phyloP scores from a whole-genome alignment of 2,888 invertebrate species.

The Eristalinus sepulchralis region DNA sequence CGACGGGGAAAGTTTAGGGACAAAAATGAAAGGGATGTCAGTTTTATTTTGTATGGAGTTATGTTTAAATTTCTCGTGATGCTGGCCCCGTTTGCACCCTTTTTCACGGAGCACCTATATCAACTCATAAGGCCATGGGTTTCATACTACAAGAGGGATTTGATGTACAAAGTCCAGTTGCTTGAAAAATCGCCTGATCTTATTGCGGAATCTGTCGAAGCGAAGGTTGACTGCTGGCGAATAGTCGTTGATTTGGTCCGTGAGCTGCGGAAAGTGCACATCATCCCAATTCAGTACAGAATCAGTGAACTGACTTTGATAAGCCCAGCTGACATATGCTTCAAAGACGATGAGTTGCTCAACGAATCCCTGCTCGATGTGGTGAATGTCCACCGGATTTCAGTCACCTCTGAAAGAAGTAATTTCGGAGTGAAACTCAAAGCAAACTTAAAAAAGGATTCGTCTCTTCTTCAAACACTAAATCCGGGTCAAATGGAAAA shows the following conservation, averaged over 20 bases:
- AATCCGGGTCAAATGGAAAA: background rate
- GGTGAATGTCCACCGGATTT: slow-evolving; percentile 12
- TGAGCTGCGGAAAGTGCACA: slow-evolving; percentile 92
- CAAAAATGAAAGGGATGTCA: slow-evolving; percentile 64
- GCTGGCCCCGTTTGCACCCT: slow-evolving; percentile 98
- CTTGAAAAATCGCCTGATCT: background rate
- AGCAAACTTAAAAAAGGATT: slow-evolving; percentile 6
- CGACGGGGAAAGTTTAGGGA: slow-evolving; percentile 94
- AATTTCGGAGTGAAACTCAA: slow-evolving; percentile 14
- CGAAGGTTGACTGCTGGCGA: slow-evolving; percentile 93
- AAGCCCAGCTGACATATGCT: background rate
- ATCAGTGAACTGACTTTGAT: slow-evolving; percentile 84
- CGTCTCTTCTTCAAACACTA: background rate
- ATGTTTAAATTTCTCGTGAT: slow-evolving; percentile 81
- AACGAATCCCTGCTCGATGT: slow-evolving; percentile 8
- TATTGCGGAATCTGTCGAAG: slow-evolving; percentile 91
- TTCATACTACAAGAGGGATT: slow-evolving; percentile 82
- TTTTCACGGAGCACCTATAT: slow-evolving; percentile 95
- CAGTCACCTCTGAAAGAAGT: background rate
- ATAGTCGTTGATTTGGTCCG: slow-evolving; percentile 94
- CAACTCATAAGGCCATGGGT: slow-evolving; percentile 80
- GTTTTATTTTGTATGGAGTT: slow-evolving; percentile 1
- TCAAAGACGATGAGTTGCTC: slow-evolving; percentile 7
- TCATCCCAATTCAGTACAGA: slow-evolving; percentile 96
- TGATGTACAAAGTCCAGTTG: background rate